These are phyloP conservation scores for Electrona antarctica DNA, from an alignment of 2,113 vertebrate genomes.

Conservation along the genomic window DNA sequence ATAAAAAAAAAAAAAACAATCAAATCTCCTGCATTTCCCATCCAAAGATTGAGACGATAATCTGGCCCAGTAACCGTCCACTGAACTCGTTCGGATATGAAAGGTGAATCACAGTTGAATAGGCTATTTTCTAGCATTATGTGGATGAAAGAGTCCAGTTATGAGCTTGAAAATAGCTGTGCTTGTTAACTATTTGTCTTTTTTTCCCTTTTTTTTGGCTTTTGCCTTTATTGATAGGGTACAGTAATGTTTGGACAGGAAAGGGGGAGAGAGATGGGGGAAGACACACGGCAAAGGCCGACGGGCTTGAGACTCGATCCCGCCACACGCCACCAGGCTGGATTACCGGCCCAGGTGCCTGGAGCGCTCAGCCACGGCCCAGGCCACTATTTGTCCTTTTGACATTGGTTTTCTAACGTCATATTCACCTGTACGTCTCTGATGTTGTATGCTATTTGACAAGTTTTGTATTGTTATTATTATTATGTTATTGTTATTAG, in stretches of 20 bases:
- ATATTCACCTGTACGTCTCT: neutral
- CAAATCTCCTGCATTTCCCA: slow-evolving; percentile 46
- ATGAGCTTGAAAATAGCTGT: neutral
- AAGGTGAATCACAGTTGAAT: slow-evolving; percentile 39
- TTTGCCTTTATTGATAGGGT: neutral
- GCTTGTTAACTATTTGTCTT: neutral
- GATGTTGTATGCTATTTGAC: neutral
- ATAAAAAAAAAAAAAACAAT: slow-evolving; percentile 32
- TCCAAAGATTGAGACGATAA: slow-evolving; percentile 54
- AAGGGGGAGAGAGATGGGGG: too few species aligned
- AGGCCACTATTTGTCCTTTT: neutral
- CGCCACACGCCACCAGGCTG: too few species aligned
- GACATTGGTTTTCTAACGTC: neutral
- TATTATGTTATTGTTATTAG: slow-evolving; percentile 1
- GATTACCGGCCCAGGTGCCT: too few species aligned
- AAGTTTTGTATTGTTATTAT: neutral
- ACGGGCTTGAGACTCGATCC: too few species aligned
- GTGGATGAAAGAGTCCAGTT: neutral
- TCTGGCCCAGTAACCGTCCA: slow-evolving; percentile 62
- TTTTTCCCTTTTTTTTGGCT: neutral
- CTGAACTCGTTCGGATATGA: slow-evolving; percentile 50
- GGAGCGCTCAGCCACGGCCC: too few species aligned
- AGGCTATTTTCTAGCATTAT: neutral
- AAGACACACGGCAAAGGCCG: too few species aligned
- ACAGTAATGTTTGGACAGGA: too few species aligned